Percentiles rank a stretch among this genome's conserved stretches.
Evolutionary conservation across 2,797 vertebrate species (phyloP).

Genomic region (Rhincodon typus): DNA sequence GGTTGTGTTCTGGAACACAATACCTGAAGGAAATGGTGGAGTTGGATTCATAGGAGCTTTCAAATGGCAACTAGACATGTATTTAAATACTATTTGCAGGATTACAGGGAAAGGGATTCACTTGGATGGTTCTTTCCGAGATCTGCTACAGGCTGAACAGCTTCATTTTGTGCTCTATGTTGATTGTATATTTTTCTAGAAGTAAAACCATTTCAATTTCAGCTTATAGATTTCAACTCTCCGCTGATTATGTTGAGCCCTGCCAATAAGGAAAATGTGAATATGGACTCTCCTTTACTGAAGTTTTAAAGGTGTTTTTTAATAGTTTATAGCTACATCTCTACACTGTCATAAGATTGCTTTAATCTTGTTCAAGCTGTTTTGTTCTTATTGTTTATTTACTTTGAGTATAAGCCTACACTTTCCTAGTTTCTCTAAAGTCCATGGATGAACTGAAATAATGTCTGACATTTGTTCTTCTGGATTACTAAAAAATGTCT

Average conservation of each 20-base stretch:
- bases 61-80: neutral
- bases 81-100: neutral
- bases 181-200: neutral
- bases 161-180: neutral
- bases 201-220: slow-evolving; percentile 37
- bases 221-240: slow-evolving; percentile 63
- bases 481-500: neutral
- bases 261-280: slow-evolving; percentile 58
- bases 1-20: neutral
- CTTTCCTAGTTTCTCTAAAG: neutral
- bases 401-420: neutral
- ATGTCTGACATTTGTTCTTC: neutral
- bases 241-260: slow-evolving; percentile 63
- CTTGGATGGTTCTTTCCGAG: neutral
- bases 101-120: neutral
- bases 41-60: neutral
- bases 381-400: neutral
- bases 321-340: neutral
- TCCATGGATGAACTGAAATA: neutral
- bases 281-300: slow-evolving; percentile 56
- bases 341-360: neutral
- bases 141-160: neutral
- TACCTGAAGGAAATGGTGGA: neutral
- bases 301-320: slow-evolving; percentile 51
- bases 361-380: neutral